phyloP scores from a whole-genome alignment of 2,113 vertebrate genomes.

The Blennius ocellaris region DNA sequence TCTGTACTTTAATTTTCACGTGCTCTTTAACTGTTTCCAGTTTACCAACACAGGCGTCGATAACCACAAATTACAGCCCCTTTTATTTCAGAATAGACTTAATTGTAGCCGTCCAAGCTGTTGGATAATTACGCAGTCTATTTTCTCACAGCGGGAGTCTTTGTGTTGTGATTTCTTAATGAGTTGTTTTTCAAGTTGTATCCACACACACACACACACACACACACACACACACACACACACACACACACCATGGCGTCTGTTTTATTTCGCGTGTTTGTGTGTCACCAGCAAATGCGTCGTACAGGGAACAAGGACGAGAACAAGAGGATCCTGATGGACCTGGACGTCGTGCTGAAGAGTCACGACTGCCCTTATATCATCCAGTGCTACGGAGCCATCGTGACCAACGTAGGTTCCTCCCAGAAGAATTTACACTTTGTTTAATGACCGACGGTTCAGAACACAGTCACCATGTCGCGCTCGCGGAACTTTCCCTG shows the following conservation, averaged over 20 bases:
- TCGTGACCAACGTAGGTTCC: slow-evolving; percentile 91
- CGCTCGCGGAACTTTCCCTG: neutral
- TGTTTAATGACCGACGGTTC: neutral
- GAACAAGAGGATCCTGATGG: slow-evolving; percentile 96
- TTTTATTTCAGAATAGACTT: slow-evolving; percentile 45
- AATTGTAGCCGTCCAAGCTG: slow-evolving; percentile 47
- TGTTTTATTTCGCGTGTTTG: slow-evolving; percentile 14
- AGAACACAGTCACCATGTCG: no score
- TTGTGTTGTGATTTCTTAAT: slow-evolving; percentile 17
- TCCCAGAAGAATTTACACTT: slow-evolving; percentile 6
- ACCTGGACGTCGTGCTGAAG: slow-evolving; percentile 94
- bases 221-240: neutral
- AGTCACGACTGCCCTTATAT: slow-evolving; percentile 97
- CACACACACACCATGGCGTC: neutral
- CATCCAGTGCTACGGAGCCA: slow-evolving; percentile 95
- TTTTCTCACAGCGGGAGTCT: slow-evolving; percentile 15
- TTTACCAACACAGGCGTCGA: slow-evolving; percentile 53
- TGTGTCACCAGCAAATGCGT: slow-evolving; percentile 91
- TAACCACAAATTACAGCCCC: slow-evolving; percentile 26
- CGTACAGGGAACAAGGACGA: slow-evolving; percentile 96
- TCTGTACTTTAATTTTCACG: neutral
- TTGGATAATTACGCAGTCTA: slow-evolving; percentile 46
- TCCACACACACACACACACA: neutral
- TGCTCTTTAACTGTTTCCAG: slow-evolving; percentile 17
- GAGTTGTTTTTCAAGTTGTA: slow-evolving; percentile 2